phyloP scores from a whole-genome alignment of 2,888 invertebrate genomes.

The Cremastobaeus sp. region DNA sequence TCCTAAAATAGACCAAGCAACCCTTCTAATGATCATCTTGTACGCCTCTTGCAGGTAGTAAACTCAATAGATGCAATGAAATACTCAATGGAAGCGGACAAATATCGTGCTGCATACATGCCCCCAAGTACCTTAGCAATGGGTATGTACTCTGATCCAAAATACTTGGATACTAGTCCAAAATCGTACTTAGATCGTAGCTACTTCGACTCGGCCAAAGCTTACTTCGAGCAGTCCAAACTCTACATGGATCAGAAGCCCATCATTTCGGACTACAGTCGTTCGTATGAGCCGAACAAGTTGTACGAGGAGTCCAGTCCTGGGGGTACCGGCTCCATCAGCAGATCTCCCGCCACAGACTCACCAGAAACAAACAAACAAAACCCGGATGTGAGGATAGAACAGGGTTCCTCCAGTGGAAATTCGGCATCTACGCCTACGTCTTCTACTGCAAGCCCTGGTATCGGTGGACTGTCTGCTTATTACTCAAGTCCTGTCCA shows the following conservation, averaged over 20 bases:
- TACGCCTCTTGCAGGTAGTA: conserved; percentile 83
- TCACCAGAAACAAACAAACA: conserved; percentile 79
- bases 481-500: conserved; percentile 76
- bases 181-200: conserved; percentile 82
- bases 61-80: conserved; percentile 89
- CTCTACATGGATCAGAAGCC: conserved; percentile 85
- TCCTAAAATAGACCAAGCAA: too few species aligned
- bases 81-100: conserved; percentile 87
- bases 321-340: conserved; percentile 77
- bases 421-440: conserved; percentile 80
- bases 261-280: conserved; percentile 83
- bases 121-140: conserved; percentile 82
- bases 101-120: conserved; percentile 86
- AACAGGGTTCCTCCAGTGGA: conserved; percentile 72
- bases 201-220: conserved; percentile 87
- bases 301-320: conserved; percentile 81
- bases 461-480: conserved; percentile 74
- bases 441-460: conserved; percentile 82
- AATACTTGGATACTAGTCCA: conserved; percentile 81
- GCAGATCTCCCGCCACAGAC: conserved; percentile 80
- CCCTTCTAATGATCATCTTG: too few species aligned
- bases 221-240: conserved; percentile 84
- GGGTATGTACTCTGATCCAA: conserved; percentile 87
- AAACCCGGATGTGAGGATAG: conserved; percentile 66
- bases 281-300: conserved; percentile 83